Evolutionary conservation across 2,888 invertebrate genomes (phyloP).

Genomic region (Horisme vitalbata): DNA sequence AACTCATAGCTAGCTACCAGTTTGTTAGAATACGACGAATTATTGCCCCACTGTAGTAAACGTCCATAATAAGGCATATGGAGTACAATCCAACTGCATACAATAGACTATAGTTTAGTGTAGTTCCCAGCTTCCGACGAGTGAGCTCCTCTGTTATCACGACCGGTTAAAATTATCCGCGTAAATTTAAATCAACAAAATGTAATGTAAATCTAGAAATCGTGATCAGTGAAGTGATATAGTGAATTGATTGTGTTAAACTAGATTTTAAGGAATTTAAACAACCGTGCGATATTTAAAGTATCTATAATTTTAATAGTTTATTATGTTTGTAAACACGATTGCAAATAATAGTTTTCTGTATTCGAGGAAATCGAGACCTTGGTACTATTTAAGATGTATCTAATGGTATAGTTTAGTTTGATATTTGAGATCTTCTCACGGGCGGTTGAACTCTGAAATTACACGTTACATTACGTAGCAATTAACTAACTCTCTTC

Average conservation of each 20-base stretch:
- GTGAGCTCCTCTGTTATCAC: conserved; percentile 60
- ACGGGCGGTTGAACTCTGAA: conserved; percentile 41
- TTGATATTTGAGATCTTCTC: conserved; percentile 50
- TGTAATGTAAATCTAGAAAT: conserved; percentile 18
- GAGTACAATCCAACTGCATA: conserved; percentile 80
- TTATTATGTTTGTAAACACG: conserved; percentile 33
- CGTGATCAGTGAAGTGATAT: conserved; percentile 43
- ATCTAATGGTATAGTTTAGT: conserved; percentile 47
- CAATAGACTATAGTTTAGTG: conserved; percentile 78
- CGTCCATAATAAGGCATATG: conserved; percentile 73
- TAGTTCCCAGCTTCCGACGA: conserved; percentile 76
- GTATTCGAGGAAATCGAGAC: conserved; percentile 28
- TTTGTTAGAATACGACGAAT: conserved; percentile 25
- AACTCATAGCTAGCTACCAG: conserved; percentile 29
- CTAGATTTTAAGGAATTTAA: conserved; percentile 20
- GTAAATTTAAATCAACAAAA: conserved; percentile 19
- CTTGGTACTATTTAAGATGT: conserved; percentile 53
- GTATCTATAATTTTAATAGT: conserved; percentile 23
- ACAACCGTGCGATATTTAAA: conserved; percentile 26
- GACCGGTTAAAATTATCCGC: conserved; percentile 31
- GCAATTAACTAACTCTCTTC: conserved; percentile 40
- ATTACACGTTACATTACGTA: conserved; percentile 41
- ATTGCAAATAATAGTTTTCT: conserved; percentile 27
- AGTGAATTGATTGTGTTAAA: conserved; percentile 37
- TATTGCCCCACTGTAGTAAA: conserved; percentile 75